Percentiles rank a stretch among this genome's conserved stretches.
These are phyloP conservation scores for Pecten maximus DNA, from an alignment of 2,888 invertebrate genomes.

Conservation along the genomic window DNA sequence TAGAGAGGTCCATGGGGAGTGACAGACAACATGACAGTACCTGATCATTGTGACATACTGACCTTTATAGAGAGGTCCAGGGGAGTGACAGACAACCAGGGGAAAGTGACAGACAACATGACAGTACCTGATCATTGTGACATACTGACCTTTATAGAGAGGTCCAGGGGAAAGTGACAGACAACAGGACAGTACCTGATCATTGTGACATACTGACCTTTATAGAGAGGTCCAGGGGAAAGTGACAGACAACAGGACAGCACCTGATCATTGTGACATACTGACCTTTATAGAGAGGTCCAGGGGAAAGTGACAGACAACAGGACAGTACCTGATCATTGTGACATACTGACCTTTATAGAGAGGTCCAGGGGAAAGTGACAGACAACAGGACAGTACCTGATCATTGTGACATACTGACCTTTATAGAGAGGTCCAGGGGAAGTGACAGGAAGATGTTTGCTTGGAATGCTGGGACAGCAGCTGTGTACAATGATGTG, in stretches of 20 bases:
- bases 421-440: not conserved
- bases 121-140: conserved; percentile 43
- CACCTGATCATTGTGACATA: not conserved
- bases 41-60: not conserved
- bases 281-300: not conserved
- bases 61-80: not conserved
- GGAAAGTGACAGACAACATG: conserved; percentile 31
- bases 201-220: conserved; percentile 3
- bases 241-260: conserved; percentile 41
- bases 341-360: not conserved
- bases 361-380: not conserved
- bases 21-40: conserved; percentile 33
- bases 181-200: no score
- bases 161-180: conserved; percentile 36
- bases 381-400: no score
- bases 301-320: conserved; percentile 43
- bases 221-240: not conserved
- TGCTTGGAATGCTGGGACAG: conserved; percentile 77
- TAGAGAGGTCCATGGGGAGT: conserved; percentile 38
- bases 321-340: no score
- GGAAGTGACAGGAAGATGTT: conserved; percentile 62
- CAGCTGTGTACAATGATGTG: conserved; percentile 81
- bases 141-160: not conserved
- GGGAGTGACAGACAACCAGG: no score
- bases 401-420: not conserved